phyloP scores from a whole-genome alignment of 2,888 invertebrate species.

The Eilema depressum region DNA sequence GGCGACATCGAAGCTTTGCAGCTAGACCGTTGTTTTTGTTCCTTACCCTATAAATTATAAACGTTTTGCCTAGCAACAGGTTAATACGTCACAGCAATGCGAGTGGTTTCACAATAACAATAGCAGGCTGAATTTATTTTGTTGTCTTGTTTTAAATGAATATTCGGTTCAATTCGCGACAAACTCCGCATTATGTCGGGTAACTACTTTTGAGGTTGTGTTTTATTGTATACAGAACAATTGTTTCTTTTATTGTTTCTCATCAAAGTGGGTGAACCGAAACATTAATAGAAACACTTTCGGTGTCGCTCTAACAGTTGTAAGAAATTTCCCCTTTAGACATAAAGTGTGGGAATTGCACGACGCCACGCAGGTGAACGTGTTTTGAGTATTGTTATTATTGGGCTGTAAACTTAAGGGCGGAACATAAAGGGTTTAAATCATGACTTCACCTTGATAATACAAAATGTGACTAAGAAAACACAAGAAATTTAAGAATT shows the following conservation, averaged over 20 bases:
- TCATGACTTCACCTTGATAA: too few relatives aligned
- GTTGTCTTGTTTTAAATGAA: not conserved
- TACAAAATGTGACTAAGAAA: not conserved
- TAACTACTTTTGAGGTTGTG: conserved; percentile 5
- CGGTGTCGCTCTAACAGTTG: not conserved
- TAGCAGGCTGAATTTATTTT: not conserved
- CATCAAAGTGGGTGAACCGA: conserved; percentile 1
- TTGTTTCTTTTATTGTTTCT: conserved; percentile 1
- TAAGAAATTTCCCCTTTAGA: conserved; percentile 6
- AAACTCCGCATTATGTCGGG: not conserved
- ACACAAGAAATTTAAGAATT: not conserved
- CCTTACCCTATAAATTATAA: too few relatives aligned
- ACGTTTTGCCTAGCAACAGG: not conserved
- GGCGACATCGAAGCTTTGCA: too few relatives aligned
- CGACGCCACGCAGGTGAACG: not conserved
- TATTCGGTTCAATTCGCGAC: not conserved
- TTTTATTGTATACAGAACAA: not conserved
- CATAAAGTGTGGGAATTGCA: not conserved
- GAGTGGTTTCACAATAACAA: not conserved
- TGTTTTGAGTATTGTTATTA: not conserved
- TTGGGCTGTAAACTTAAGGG: not conserved
- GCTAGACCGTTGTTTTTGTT: too few relatives aligned
- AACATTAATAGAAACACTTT: not conserved
- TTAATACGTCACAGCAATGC: not conserved
- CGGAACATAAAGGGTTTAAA: not conserved